These are phyloP conservation scores for Drosophila busckii DNA, from an alignment of 1,140 invertebrate genomes.

Conservation along the genomic window DNA sequence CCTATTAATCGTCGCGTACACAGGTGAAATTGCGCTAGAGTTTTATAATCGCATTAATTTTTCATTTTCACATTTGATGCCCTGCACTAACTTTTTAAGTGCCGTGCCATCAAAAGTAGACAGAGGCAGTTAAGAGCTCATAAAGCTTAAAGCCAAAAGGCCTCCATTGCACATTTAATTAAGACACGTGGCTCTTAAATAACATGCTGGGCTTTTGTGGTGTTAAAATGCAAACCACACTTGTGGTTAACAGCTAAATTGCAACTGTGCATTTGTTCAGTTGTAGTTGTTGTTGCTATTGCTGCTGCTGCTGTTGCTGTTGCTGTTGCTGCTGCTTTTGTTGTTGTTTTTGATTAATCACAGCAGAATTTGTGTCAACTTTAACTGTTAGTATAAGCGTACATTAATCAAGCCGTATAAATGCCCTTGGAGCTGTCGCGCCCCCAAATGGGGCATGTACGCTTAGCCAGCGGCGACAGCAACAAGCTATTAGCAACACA, in stretches of 20 bases:
- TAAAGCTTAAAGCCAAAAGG: neutral
- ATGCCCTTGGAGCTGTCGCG: slow-evolving; percentile 24
- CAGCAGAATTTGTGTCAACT: slow-evolving; percentile 31
- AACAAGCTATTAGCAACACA: slow-evolving; percentile 75
- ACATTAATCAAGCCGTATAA: slow-evolving; percentile 59
- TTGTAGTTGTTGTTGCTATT: slow-evolving; percentile 19
- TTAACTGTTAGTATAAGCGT: slow-evolving; percentile 35
- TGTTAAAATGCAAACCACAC: neutral
- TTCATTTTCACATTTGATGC: slow-evolving; percentile 64
- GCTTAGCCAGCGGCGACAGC: slow-evolving; percentile 40
- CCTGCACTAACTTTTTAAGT: slow-evolving; percentile 46
- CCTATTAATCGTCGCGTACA: neutral
- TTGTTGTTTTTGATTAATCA: slow-evolving; percentile 59
- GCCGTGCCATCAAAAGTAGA: slow-evolving; percentile 55
- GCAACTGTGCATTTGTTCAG: slow-evolving; percentile 8
- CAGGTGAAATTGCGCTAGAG: slow-evolving; percentile 1
- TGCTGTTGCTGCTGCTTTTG: slow-evolving; percentile 19
- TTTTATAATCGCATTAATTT: slow-evolving; percentile 76
- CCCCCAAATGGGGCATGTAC: neutral
- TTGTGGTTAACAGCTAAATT: neutral
- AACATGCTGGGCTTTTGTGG: neutral
- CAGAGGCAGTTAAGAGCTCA: neutral
- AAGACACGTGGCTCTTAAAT: slow-evolving; percentile 6
- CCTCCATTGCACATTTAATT: slow-evolving; percentile 18
- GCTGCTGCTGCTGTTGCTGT: slow-evolving; percentile 37